Evolutionary conservation across 2,113 vertebrate genomes (phyloP).

Genomic region (Thermophis baileyi): DNA sequence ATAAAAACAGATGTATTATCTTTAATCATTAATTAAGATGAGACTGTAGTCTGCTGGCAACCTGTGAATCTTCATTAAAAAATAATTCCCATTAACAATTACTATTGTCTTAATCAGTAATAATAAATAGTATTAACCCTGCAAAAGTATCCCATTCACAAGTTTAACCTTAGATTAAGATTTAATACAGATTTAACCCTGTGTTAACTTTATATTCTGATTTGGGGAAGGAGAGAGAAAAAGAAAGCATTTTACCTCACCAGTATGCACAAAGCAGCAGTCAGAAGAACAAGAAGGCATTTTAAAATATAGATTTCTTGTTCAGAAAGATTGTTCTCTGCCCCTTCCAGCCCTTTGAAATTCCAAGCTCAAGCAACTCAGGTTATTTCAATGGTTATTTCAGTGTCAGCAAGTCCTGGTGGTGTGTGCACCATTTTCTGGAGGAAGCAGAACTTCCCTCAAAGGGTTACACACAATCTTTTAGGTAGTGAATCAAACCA

Average conservation of each 20-base stretch:
- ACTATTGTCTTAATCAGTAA: constrained; percentile 39
- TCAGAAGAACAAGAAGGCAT: constrained; percentile 90
- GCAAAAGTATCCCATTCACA: not conserved
- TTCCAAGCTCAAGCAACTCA: constrained; percentile 38
- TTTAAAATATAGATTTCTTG: constrained; percentile 71
- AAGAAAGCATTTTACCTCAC: constrained; percentile 78
- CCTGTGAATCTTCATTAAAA: constrained; percentile 24
- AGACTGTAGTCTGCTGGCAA: constrained; percentile 20
- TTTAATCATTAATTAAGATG: not conserved
- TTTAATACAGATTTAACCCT: not conserved
- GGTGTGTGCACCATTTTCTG: constrained; percentile 63
- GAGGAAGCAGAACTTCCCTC: constrained; percentile 70
- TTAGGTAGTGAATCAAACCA: constrained; percentile 76
- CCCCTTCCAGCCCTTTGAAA: constrained; percentile 48
- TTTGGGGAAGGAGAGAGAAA: not conserved
- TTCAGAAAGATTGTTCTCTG: constrained; percentile 44
- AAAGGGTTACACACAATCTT: constrained; percentile 74
- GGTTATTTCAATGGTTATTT: constrained; percentile 49
- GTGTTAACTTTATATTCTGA: constrained; percentile 7
- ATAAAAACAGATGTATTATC: not conserved
- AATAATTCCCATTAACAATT: constrained; percentile 35
- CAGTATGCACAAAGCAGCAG: constrained; percentile 85
- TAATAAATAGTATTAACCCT: not conserved
- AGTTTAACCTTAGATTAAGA: not conserved
- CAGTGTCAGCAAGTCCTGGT: constrained; percentile 60